Evolutionary conservation across 92 coral and sea anemone genomes (phyloP), one percentile per base, ranked within the genome.

Genomic region (Chrysogorgia sp.): DNA sequence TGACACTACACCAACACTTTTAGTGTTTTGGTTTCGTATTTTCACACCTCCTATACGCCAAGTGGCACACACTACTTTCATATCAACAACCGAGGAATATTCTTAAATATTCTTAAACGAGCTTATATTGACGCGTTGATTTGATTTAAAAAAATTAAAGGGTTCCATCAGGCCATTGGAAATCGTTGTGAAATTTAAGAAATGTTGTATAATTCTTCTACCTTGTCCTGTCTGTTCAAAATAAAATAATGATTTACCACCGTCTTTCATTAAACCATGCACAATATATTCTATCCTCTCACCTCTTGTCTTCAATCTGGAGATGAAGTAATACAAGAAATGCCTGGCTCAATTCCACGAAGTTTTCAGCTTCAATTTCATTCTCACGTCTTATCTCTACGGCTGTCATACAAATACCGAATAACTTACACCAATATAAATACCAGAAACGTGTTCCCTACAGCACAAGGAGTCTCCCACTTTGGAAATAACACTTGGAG

Each of bases 291-390:
- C 9, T 28, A 14, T n/a, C 23, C 24, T n/a, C 79, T 56, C 65
- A 72, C 79, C 79, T 53, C 37, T 21, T 53, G 15, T 32, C 65
- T 17, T 72, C 79, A 32, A 49, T 17, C 1, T 72, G 65, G 0
- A 32, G 65, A 0, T 52, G 79, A 21, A 72, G 62, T 49, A 72
- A 35, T 40, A 31, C 6, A 32, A 72, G 31, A 72, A 72, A 52
- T 15, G 79, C 79, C 24, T 41, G 63, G 12, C 49, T 72, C 34
- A 72, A 26, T 25, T 72, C 79, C 15, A 48, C 34, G 34, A 72
- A 72, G 24, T n/a, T 19, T 34, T 72, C 79, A 17, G 59, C 65
- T 31, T 72, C 79, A 17, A 31, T 12, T 17, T 31, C 40, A 22
- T 33, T 19, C 3, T 29, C 43, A 7, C 45, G 4, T 13, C 55